Evolutionary conservation across 2,113 vertebrate species (phyloP).

Genomic region (Platanista minor): DNA sequence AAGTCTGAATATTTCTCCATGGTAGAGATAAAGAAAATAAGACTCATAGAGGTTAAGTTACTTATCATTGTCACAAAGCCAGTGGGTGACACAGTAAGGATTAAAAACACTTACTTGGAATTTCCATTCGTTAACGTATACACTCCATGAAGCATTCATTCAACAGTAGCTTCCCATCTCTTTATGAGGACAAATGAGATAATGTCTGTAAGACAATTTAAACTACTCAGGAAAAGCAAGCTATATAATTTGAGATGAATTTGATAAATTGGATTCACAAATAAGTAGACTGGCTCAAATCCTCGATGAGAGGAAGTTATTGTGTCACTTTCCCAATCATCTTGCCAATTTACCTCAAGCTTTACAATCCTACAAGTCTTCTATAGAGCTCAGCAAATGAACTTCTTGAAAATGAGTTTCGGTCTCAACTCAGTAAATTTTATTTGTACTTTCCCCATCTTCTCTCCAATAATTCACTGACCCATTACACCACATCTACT

Average conservation of each 20-base stretch:
- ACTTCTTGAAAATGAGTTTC: constrained; percentile 54
- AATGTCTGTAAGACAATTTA: constrained; percentile 73
- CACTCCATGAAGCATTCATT: constrained; percentile 54
- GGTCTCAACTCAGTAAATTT: constrained; percentile 64
- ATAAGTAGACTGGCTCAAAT: constrained; percentile 37
- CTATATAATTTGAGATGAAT: constrained; percentile 63
- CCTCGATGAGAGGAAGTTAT: constrained; percentile 38
- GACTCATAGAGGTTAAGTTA: constrained; percentile 47
- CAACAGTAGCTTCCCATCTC: constrained; percentile 56
- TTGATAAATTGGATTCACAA: constrained; percentile 58
- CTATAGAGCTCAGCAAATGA: constrained; percentile 38
- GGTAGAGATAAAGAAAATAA: constrained; percentile 45
- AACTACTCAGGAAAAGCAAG: constrained; percentile 59
- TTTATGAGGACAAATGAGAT: constrained; percentile 74
- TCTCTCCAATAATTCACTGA: constrained; percentile 49
- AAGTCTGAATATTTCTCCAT: neutral
- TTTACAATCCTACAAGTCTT: constrained; percentile 14
- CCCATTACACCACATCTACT: constrained; percentile 51
- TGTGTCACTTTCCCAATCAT: constrained; percentile 47
- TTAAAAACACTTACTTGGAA: constrained; percentile 59
- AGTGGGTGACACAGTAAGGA: constrained; percentile 44
- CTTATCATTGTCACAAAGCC: constrained; percentile 50
- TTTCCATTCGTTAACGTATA: constrained; percentile 62
- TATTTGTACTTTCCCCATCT: constrained; percentile 49
- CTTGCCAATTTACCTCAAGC: constrained; percentile 59